phyloP scores from a whole-genome alignment of 2,113 vertebrate genomes.

The Myrmecobius fasciatus region DNA sequence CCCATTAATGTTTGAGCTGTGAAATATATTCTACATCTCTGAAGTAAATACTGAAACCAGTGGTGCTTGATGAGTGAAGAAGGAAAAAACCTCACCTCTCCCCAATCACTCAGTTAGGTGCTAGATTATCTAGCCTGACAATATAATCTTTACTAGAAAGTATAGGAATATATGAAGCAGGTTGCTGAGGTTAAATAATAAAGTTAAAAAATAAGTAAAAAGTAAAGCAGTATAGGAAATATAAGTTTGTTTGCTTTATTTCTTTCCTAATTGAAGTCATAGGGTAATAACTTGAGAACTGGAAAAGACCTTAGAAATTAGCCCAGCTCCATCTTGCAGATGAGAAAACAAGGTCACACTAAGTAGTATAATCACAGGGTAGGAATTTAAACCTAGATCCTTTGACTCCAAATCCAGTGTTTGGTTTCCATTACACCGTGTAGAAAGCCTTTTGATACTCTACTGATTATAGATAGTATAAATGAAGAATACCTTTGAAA shows the following conservation, averaged over 20 bases:
- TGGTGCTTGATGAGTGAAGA: too few species aligned
- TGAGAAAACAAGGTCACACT: not conserved
- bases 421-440: not conserved
- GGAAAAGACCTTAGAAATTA: not conserved
- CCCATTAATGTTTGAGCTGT: too few species aligned
- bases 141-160: too few species aligned
- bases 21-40: too few species aligned
- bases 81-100: too few species aligned
- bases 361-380: not conserved
- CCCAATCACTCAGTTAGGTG: too few species aligned
- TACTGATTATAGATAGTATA: not conserved
- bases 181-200: not conserved
- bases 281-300: not conserved
- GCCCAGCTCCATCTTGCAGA: not conserved
- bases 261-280: conserved; percentile 7
- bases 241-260: not conserved
- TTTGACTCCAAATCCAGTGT: not conserved
- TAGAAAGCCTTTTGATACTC: not conserved
- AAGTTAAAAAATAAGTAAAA: conserved; percentile 18
- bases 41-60: too few species aligned
- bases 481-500: not conserved
- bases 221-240: not conserved
- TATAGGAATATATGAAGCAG: conserved; percentile 2
- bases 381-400: not conserved
- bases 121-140: too few species aligned